Conservation (phyloP, 1,140 invertebrate species). For the Orchestia grillus region DNA sequence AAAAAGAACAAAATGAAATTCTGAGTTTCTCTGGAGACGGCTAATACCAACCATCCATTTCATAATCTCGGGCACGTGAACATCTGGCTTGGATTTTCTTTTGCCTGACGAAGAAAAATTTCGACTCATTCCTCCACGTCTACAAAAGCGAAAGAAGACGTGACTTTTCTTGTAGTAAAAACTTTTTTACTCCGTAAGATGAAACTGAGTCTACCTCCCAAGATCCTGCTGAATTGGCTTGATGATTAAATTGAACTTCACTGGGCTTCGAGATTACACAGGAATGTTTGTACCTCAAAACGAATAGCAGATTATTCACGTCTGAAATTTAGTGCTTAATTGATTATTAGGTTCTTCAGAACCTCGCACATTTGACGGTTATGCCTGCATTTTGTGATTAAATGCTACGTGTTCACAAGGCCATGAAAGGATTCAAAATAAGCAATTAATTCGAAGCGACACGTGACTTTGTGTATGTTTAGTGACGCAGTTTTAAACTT, state of each 20-base stretch:
- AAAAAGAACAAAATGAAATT: background rate
- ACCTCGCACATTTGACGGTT: too few species aligned
- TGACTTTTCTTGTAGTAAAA: background rate
- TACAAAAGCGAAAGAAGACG: background rate
- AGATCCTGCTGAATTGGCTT: background rate
- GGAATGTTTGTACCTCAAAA: background rate
- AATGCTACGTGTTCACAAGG: too few species aligned
- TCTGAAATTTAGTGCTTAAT: too few species aligned
- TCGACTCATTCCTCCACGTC: background rate
- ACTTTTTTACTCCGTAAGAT: background rate
- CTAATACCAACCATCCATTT: background rate
- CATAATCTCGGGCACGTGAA: background rate
- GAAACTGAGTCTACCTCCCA: background rate
- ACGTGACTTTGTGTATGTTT: too few species aligned
- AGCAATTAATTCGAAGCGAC: too few species aligned
- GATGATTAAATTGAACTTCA: background rate
- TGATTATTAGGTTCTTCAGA: too few species aligned
- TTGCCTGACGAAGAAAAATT: background rate
- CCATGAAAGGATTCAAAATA: too few species aligned
- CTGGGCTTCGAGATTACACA: background rate
- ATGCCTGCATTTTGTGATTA: too few species aligned
- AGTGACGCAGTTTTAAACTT: too few species aligned
- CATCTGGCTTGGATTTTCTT: background rate
- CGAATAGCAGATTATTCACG: background rate
- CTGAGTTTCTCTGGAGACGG: background rate